Evolutionary conservation across 2,888 invertebrate species (phyloP), one percentile per base, ranked within the genome.

Genomic region (Noctua janthe): DNA sequence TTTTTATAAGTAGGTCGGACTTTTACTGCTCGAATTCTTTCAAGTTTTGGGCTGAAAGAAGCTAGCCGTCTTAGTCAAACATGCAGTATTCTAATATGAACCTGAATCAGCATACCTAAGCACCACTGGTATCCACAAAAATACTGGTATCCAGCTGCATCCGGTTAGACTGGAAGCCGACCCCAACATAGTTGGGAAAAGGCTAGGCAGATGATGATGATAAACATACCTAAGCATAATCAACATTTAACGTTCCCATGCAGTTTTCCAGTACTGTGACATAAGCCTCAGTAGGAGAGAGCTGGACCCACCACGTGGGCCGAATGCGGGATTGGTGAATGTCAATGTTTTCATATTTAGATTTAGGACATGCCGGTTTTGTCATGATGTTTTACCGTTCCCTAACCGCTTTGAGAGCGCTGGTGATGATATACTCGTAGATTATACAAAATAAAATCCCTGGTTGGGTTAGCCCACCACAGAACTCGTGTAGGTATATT

Each of bases 1-100:
- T 71, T 82, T 76, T 56, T 56, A 70, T 54, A 62, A 49, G 64
- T 76, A 59, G 47, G 39, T 71, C 56, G 15, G 15, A 54, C 23
- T 23, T 64, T 47, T 39, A 17, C 15, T 64, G 64, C 20, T 82
- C 10, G 47, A 64, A 51, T 81, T 62, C 11, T 35, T 64, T 73
- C 13, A 73, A 82, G 35, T 66, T 5, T 43, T 66, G 35, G 15
- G 15, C 35, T 64, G 20, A 54, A 43, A 35, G 17, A 20, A 29
- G 62, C 20, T 51, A 59, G 13, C 29, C 23, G 47, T 49, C 49
- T 69, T 23, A 35, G 10, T 15, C 29, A 76, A 47, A 15, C n/a
- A 11, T 66, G 39, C 11, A 5, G 66, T 62, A 56, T 23, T 56
- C n/a, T 56, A n/a, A n/a, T n/a, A 59, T n/a, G 11, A 11, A 59